phyloP scores from a whole-genome alignment of 1,140 invertebrate genomes.

The Catajapyx aquilonaris region DNA sequence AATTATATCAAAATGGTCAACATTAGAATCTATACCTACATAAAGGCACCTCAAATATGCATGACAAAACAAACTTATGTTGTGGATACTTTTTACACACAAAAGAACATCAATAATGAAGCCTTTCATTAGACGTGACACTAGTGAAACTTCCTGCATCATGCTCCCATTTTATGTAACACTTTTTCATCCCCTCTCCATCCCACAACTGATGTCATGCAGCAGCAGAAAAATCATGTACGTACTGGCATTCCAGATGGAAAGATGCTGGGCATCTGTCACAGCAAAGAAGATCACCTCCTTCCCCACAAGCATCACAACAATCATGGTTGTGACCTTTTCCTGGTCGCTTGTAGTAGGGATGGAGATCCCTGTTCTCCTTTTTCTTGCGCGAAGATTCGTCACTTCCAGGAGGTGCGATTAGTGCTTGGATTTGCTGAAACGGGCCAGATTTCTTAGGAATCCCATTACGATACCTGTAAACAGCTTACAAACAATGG shows the following conservation, averaged over 20 bases:
- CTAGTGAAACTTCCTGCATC: too few relatives aligned
- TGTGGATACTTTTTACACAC: too few relatives aligned
- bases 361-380: slow-evolving; percentile 46
- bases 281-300: slow-evolving; percentile 86
- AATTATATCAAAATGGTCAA: too few relatives aligned
- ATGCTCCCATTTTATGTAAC: background rate
- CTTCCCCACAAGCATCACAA: slow-evolving; percentile 80
- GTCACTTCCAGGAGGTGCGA: slow-evolving; percentile 62
- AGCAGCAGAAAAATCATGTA: slow-evolving; percentile 11
- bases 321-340: slow-evolving; percentile 81
- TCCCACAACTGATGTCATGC: background rate
- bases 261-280: slow-evolving; percentile 87
- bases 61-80: too few relatives aligned
- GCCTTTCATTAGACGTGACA: too few relatives aligned
- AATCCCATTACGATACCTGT: too few relatives aligned
- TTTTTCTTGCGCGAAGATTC: slow-evolving; percentile 28
- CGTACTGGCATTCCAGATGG: slow-evolving; percentile 83
- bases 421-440: slow-evolving; percentile 69
- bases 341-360: slow-evolving; percentile 63
- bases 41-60: too few relatives aligned
- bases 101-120: too few relatives aligned
- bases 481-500: too few relatives aligned
- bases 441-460: too few relatives aligned
- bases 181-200: background rate
- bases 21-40: too few relatives aligned